Evolutionary conservation across 2,113 vertebrate genomes (phyloP).

Genomic region (Alethe castanea): DNA sequence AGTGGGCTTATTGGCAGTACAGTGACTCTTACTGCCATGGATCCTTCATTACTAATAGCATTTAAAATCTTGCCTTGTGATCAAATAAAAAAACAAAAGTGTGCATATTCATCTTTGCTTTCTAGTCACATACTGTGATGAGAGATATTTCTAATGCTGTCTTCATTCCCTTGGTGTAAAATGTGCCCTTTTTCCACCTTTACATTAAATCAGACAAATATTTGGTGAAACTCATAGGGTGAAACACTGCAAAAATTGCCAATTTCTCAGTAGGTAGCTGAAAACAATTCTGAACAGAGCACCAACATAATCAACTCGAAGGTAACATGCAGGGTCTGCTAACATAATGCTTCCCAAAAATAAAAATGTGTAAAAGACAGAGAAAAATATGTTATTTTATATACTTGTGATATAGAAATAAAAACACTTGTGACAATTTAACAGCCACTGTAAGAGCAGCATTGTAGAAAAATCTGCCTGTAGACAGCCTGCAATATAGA

Average conservation of each 20-base stretch:
- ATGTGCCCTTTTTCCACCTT: background rate
- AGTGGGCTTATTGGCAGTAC: background rate
- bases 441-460: background rate
- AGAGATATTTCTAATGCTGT: background rate
- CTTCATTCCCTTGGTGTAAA: background rate
- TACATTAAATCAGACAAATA: constrained; percentile 9
- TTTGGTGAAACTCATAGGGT: background rate
- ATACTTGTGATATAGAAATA: background rate
- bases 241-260: background rate
- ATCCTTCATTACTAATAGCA: background rate
- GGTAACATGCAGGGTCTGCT: background rate
- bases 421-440: background rate
- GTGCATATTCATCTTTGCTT: background rate
- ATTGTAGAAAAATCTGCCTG: background rate
- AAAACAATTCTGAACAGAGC: background rate
- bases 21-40: background rate
- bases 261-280: background rate
- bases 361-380: background rate
- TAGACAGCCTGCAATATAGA: background rate
- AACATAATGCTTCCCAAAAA: background rate
- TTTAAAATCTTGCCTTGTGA: background rate
- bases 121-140: background rate
- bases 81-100: background rate
- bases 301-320: background rate
- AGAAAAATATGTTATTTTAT: background rate